phyloP scores from a whole-genome alignment of 1,140 invertebrate species.

The Asobara japonica region DNA sequence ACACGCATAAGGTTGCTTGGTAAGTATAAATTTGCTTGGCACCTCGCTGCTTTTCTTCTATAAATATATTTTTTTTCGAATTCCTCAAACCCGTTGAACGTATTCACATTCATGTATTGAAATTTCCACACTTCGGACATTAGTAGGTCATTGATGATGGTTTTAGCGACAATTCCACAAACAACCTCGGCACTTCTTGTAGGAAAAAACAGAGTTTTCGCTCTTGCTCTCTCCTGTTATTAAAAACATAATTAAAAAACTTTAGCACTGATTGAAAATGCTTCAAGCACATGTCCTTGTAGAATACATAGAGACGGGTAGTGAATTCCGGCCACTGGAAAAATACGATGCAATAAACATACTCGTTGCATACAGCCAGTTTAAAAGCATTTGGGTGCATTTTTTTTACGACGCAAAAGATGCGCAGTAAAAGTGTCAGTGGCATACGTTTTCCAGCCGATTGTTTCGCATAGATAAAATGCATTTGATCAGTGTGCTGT shows the following conservation, averaged over 20 bases:
- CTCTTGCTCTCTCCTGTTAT: no score
- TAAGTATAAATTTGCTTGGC: no score
- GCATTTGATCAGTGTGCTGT: conserved; percentile 30
- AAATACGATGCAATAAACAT: conserved; percentile 36
- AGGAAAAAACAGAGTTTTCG: no score
- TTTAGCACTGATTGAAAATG: not conserved
- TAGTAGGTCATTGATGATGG: no score
- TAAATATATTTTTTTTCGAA: no score
- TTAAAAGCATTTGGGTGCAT: not conserved
- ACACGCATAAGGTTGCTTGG: no score
- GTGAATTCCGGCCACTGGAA: not conserved
- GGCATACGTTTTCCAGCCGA: conserved; percentile 26
- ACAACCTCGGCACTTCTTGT: no score
- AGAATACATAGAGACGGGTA: not conserved
- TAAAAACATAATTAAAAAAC: not conserved
- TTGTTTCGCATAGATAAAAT: conserved; percentile 35
- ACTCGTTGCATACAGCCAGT: not conserved
- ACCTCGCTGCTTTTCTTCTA: no score
- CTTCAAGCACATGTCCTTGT: not conserved
- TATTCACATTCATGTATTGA: no score
- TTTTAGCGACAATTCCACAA: no score
- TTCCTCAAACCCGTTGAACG: no score
- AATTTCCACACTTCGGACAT: no score
- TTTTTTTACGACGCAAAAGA: conserved; percentile 25
- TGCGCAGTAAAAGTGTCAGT: conserved; percentile 33